Conservation (phyloP, 2,888 invertebrate species). For the Coleophora flavipennella region DNA sequence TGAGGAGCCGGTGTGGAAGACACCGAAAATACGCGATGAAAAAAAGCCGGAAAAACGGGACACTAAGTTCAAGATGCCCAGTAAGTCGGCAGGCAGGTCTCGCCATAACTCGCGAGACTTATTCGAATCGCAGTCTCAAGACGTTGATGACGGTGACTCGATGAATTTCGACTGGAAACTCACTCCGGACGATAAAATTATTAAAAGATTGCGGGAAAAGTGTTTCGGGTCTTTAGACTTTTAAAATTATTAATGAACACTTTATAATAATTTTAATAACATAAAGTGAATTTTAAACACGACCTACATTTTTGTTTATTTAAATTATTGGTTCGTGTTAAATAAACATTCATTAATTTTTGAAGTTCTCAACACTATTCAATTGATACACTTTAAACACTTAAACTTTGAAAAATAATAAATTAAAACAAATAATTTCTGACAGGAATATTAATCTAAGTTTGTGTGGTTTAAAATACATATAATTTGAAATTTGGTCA, state of each 20-base stretch:
- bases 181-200: constrained; percentile 46
- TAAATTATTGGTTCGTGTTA: too few relatives aligned
- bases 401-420: too few relatives aligned
- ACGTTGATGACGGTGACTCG: constrained; percentile 33
- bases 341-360: too few relatives aligned
- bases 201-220: constrained; percentile 46
- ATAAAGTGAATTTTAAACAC: too few relatives aligned
- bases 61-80: constrained; percentile 21
- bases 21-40: constrained; percentile 23
- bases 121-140: constrained; percentile 55
- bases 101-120: constrained; percentile 49
- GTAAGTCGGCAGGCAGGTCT: constrained; percentile 21
- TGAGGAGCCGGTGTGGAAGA: constrained; percentile 36
- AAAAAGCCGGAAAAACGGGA: constrained; percentile 17
- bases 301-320: too few relatives aligned
- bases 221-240: constrained; percentile 50
- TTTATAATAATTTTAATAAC: not conserved
- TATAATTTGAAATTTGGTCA: too few relatives aligned
- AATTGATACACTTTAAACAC: too few relatives aligned
- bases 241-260: constrained; percentile 27
- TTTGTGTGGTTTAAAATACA: too few relatives aligned
- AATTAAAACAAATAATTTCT: too few relatives aligned
- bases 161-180: constrained; percentile 43
- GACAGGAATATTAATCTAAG: too few relatives aligned
- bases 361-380: too few relatives aligned